These are phyloP conservation scores for Amblyteles armatorius DNA, from an alignment of 2,888 invertebrate genomes.

Conservation along the genomic window DNA sequence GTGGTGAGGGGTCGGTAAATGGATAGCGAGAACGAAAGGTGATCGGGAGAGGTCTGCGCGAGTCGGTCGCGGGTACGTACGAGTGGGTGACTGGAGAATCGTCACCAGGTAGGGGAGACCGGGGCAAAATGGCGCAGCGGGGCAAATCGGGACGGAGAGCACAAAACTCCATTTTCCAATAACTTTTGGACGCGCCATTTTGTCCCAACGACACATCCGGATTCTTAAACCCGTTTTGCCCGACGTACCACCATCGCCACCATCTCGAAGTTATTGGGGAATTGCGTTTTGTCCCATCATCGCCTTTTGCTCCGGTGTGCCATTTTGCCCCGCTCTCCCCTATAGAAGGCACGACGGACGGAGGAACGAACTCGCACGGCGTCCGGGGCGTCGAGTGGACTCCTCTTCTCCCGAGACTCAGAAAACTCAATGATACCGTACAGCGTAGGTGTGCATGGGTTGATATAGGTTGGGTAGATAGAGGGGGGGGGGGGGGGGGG, in stretches of 20 bases:
- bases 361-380: conserved; percentile 21
- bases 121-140: no score
- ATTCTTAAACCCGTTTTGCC: no score
- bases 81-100: neutral
- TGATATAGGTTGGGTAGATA: neutral
- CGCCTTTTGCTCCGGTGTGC: no score
- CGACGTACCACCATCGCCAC: no score
- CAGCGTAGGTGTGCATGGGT: neutral
- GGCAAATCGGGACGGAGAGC: no score
- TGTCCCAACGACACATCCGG: no score
- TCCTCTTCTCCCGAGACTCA: conserved; percentile 24
- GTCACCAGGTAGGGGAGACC: no score
- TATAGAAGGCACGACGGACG: conserved; percentile 6
- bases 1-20: conserved; percentile 36
- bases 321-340: no score
- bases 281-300: no score
- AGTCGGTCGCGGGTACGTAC: neutral
- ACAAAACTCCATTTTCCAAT: no score
- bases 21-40: conserved; percentile 51
- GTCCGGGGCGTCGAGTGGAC: conserved; percentile 28
- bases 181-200: no score
- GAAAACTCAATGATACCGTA: neutral
- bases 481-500: neutral
- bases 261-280: no score
- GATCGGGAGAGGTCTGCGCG: conserved; percentile 35